Evolutionary conservation across 2,113 vertebrate genomes (phyloP).

Genomic region (Aspiorhynchus laticeps): DNA sequence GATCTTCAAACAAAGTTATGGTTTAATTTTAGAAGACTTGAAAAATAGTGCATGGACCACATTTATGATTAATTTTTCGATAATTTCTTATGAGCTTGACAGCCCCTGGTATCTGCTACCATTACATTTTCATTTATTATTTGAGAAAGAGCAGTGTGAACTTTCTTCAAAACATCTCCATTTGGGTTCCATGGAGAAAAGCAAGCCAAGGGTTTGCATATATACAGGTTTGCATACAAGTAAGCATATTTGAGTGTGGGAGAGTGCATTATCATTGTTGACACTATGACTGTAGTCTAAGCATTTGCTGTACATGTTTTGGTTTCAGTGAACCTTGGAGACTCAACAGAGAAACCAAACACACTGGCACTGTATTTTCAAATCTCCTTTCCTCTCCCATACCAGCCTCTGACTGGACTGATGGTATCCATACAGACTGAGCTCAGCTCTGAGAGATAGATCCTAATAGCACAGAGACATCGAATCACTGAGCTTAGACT

Average conservation of each 20-base stretch:
- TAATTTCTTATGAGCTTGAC: neutral
- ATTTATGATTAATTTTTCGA: neutral
- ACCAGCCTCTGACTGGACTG: neutral
- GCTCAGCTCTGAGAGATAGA: neutral
- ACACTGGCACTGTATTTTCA: neutral
- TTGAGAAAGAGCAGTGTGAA: constrained; percentile 1
- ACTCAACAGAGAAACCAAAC: constrained; percentile 32
- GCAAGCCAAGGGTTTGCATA: neutral
- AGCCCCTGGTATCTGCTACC: neutral
- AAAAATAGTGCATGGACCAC: neutral
- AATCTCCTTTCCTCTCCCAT: neutral
- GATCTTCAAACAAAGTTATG: neutral
- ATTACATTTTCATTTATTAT: neutral
- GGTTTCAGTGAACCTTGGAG: constrained; percentile 31
- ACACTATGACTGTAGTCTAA: constrained; percentile 13
- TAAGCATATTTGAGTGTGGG: constrained; percentile 33
- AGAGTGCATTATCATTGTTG: constrained; percentile 43
- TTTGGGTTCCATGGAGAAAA: neutral
- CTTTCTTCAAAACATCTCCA: neutral
- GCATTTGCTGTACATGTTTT: constrained; percentile 35
- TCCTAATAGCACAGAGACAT: neutral
- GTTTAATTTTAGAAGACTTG: neutral
- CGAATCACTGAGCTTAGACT: neutral
- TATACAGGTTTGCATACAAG: neutral
- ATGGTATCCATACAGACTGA: neutral